Evolutionary conservation across 1,140 invertebrate genomes (phyloP), one percentile per base, ranked within the genome.

Genomic region (Panulirus ornatus): DNA sequence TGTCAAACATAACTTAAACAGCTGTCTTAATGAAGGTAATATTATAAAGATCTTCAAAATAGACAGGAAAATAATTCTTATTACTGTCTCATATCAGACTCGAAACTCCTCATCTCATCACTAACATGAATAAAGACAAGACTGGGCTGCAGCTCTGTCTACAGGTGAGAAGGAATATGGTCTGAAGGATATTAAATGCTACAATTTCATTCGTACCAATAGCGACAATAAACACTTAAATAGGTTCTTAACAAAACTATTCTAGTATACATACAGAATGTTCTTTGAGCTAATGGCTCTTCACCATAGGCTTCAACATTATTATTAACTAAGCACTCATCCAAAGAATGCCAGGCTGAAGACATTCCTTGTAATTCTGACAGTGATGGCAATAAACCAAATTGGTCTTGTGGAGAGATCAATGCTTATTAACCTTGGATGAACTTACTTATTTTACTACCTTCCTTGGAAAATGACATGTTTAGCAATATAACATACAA

Each of bases 201-300:
- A 83, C 58, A 58, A 34, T 63, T 83, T 83, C 81, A 83, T 66
- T 58, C 81, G 66, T 83, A 83, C 81, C 81, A 63, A 83, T 83
- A 83, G 81, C 81, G 81, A 83, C 81, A 83, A 83, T 83, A 14
- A 83, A 83, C 81, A 83, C 81, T 83, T 58, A 83, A 83, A 83
- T 63, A 83, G 81, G 81, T 83, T 78, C 84, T 88, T 88, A 88
- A 88, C 87, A 88, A 88, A 88, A 88, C 87, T 88, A 88, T n/a
- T 88, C 87, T 88, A 88, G 66, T 70, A 36, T 81, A 88, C 87
- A 88, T 81, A 88, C 87, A 88, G 78, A 88, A 70, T 88, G 58
- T 81, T 82, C 47, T 86, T 86, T 86, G 84, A 86, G 84, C 84
- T 86, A 86, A 86, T 76, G 66, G 84, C 66, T 75, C 73, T 84